Evolutionary conservation across 2,113 vertebrate species (phyloP).

Genomic region (Triplophysa tibetana): DNA sequence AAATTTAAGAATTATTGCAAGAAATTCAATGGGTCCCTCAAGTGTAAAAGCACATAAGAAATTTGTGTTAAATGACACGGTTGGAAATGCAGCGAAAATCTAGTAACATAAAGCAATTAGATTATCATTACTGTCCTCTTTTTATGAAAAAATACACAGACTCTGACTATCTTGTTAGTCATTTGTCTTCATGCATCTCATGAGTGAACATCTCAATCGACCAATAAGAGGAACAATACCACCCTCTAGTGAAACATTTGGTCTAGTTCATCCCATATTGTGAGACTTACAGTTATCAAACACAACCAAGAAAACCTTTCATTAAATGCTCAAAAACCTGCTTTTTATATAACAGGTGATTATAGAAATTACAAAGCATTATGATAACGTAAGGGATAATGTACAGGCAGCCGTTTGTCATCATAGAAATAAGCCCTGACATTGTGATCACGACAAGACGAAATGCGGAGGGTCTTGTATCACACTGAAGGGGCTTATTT

Average conservation of each 20-base stretch:
- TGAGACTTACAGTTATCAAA: background rate
- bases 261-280: background rate
- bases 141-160: background rate
- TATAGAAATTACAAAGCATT: background rate
- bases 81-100: background rate
- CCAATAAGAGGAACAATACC: background rate
- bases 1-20: slow-evolving; percentile 31
- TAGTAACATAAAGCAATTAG: slow-evolving; percentile 21
- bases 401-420: no score
- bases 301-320: background rate
- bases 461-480: no score
- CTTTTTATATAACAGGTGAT: background rate
- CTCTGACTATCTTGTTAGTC: background rate
- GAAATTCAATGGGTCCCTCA: background rate
- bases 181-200: background rate
- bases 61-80: background rate
- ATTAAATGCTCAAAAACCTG: background rate
- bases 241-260: slow-evolving; percentile 29
- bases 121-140: background rate
- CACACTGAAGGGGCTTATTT: no score
- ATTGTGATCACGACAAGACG: no score
- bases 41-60: slow-evolving; percentile 23
- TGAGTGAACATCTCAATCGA: no score
- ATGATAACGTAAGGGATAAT: background rate
- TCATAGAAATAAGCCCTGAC: no score